A percentile compares a stretch with the other conserved stretches of the same genome.
Evolutionary conservation across 30 jellyfish, hydroid and myxozoan species (phyloP).

Genomic region (Turritopsis rubra): DNA sequence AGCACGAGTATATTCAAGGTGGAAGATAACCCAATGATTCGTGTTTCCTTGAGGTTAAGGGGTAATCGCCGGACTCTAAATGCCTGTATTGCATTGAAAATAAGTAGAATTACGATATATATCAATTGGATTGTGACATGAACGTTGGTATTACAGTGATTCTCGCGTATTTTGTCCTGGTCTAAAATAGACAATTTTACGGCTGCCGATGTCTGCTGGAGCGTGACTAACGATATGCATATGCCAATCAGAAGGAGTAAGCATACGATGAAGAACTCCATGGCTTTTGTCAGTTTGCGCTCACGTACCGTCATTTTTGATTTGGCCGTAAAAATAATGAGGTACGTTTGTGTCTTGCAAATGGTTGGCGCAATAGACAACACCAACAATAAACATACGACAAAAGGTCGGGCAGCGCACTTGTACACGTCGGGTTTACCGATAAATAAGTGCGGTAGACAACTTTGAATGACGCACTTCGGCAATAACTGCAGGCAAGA

Average conservation of each 20-base stretch:
- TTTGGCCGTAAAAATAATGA: background rate
- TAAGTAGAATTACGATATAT: background rate
- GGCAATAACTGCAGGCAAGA: background rate
- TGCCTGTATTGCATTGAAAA: background rate
- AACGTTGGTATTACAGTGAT: background rate
- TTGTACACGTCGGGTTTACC: background rate
- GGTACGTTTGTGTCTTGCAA: background rate
- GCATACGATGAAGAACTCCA: background rate
- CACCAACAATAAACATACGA: background rate
- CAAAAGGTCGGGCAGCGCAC: background rate
- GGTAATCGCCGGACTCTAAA: background rate
- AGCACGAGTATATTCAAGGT: background rate
- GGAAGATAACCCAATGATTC: background rate
- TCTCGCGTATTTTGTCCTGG: background rate
- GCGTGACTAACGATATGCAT: background rate
- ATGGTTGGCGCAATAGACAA: background rate
- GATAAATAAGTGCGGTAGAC: background rate
- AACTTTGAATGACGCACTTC: background rate
- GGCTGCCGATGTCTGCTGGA: background rate
- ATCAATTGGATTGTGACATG: background rate
- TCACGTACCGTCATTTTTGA: background rate
- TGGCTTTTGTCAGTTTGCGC: background rate
- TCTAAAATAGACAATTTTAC: background rate
- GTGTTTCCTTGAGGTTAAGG: background rate
- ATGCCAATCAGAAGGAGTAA: background rate